Percentiles rank a stretch among this genome's conserved stretches.
These are phyloP conservation scores for Germaria angustata DNA, from an alignment of 2,888 invertebrate genomes.

Conservation along the genomic window DNA sequence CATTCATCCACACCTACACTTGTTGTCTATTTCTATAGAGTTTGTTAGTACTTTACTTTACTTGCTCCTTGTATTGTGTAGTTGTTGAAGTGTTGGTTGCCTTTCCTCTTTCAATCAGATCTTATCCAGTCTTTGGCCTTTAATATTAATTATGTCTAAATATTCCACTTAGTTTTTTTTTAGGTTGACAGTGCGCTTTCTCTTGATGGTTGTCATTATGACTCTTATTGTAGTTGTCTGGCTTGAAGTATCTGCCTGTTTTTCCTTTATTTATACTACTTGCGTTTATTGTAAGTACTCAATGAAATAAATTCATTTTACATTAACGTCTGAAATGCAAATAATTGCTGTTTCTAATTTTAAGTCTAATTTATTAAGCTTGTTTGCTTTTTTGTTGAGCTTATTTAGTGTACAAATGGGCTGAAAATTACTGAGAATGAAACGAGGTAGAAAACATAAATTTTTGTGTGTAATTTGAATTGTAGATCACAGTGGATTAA, in stretches of 20 bases:
- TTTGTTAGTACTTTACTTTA: slow-evolving; percentile 36
- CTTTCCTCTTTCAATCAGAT: slow-evolving; percentile 4
- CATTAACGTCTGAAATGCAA: neutral
- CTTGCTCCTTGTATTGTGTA: neutral
- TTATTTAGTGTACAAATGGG: neutral
- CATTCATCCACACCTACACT: neutral
- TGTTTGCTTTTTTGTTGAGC: neutral
- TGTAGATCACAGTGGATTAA: too few relatives aligned
- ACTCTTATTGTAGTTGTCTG: slow-evolving; percentile 41
- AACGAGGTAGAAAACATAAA: too few relatives aligned
- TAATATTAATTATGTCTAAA: slow-evolving; percentile 24
- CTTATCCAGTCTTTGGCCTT: slow-evolving; percentile 54
- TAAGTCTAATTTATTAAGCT: neutral
- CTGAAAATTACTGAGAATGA: neutral
- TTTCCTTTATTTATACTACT: neutral
- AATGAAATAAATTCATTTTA: slow-evolving; percentile 43
- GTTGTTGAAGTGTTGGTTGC: slow-evolving; percentile 11
- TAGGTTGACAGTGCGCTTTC: slow-evolving; percentile 7
- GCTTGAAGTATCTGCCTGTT: slow-evolving; percentile 31
- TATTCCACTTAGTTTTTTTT: slow-evolving; percentile 25
- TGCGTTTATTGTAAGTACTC: slow-evolving; percentile 43
- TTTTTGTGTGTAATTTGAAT: too few relatives aligned
- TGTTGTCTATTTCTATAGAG: neutral
- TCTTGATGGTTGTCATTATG: slow-evolving; percentile 12
- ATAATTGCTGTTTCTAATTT: neutral